Base-by-base conservation (phyloP, 2,888 invertebrate species). In the Leucophenga maculata region DNA sequence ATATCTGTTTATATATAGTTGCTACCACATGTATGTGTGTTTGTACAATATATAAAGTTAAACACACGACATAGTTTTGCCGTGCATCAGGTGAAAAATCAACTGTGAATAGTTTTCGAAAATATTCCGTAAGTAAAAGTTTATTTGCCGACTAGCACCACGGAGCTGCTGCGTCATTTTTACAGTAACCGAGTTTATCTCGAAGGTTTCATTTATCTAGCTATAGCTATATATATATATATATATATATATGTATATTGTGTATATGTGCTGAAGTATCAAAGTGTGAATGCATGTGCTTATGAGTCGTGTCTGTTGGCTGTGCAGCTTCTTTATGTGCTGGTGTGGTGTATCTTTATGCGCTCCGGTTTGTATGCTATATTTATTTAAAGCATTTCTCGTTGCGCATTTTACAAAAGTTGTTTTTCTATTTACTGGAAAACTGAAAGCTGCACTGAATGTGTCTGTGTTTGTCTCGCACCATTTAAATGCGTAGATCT, bases 1-100 rank as follows among this genome's bases (percentile, higher is more conserved):
- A 39, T 39, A 39, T 11, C 3, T 39, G 8, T 39, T 22, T 16
- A 64, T 64, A 48, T n/a, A 46, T 20, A 18, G 14, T 6, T 11
- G 11, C 64, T 11, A 64, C 22, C 48, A 46, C n/a, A 64, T n/a
- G 57, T 72, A 71, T 65, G 82, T 78, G 48, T n/a, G 57, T 72
- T 70, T 65, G 82, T 78, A 78, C 83, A 79, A 76, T 72, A 72
- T 65, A 77, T 67, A 75, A 71, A 72, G 60, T 70, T 64, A 57
- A 13, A 55, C 26, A 20, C 55, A 65, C 44, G 69, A 59, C 59
- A 18, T 18, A 20, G 26, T 55, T 67, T 16, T 67, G 44, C 55
- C 67, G 77, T 83, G 84, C 81, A 81, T 84, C 81, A 81, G 81
- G 84, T 81, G 81, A 81, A 81, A 84, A 84, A 81, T 81, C 81